Evolutionary conservation across 1,140 invertebrate genomes (phyloP), one percentile per base, ranked within the genome.

Genomic region (Leptonema lineaticorne): DNA sequence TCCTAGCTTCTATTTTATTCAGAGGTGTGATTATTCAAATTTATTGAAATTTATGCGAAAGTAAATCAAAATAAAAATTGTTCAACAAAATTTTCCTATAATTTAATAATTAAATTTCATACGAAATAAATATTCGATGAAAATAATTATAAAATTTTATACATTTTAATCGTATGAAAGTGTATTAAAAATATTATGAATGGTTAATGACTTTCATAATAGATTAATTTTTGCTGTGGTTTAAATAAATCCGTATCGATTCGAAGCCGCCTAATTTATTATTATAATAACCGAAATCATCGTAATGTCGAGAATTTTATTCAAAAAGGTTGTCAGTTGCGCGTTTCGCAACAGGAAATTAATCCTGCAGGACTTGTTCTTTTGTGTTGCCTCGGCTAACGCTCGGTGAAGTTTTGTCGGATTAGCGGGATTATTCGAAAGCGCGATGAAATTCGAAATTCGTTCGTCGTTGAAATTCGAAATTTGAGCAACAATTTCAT

Each of bases 391-490:
- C 16, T 41, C 37, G 37, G 9, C 9, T 9, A 41, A 41, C 37
- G 22, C 11, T 3, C 37, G 4, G 37, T 11, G 50, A 53, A 53
- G 22, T 53, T 53, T 53, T 26, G 50, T 24, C 20, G 22, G 50
- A 22, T 53, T 53, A 53, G 50, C 24, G 9, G 22, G 50, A 53
- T 53, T 53, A 53, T 53, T 53, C 50, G 50, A 53, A n/a, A 53
- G 20, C 50, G 18, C 8, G 20, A 1, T 11, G 50, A 26, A 45
- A 7, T 45, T 45, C 16, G 37, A 45, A 45, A 33, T 33, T 33
- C 5, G 30, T n/a, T n/a, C n/a, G 4, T 2, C 3, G 14, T n/a
- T 16, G 37, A 14, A 45, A 7, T 45, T 45, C 16, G 37, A 45
- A 45, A 33, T 33, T 33, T 5, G 30, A 33, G 30, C 11, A 11